A percentile compares a stretch with the other conserved stretches of the same genome.
phyloP scores from a whole-genome alignment of 1,140 invertebrate species.

The Chrysomallon squamiferum region DNA sequence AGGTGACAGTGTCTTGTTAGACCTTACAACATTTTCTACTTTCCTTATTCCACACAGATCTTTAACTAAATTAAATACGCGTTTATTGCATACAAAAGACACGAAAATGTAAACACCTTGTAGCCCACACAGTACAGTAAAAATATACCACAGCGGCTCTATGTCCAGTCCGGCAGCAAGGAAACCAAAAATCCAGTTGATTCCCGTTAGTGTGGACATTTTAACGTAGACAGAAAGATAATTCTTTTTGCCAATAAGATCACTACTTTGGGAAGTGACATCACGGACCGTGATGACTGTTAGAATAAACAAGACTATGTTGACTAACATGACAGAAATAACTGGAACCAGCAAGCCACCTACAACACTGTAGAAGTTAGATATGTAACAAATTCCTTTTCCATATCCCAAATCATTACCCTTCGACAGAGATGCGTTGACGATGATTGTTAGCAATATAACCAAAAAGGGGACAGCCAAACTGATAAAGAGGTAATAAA shows the following conservation, averaged over 20 bases:
- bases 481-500: background rate
- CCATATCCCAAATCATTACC: slow-evolving; percentile 12
- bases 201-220: slow-evolving; percentile 15
- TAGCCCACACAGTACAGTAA: background rate
- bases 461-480: background rate
- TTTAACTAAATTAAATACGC: slow-evolving; percentile 5
- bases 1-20: too few species aligned
- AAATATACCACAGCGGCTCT: slow-evolving; percentile 7
- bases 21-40: too few species aligned
- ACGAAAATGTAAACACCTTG: slow-evolving; percentile 17
- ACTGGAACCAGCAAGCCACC: slow-evolving; percentile 11
- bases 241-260: slow-evolving; percentile 3
- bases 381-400: slow-evolving; percentile 12
- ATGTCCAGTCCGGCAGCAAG: background rate
- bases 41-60: background rate
- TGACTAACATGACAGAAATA: slow-evolving; percentile 1
- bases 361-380: background rate
- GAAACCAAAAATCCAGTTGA: slow-evolving; percentile 18
- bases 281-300: slow-evolving; percentile 3
- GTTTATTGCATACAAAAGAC: slow-evolving; percentile 15
- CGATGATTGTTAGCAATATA: background rate
- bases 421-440: background rate
- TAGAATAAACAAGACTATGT: slow-evolving; percentile 9
- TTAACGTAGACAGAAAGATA: slow-evolving; percentile 12
- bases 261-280: background rate